Percentiles rank a stretch among this genome's conserved stretches.
Conservation (phyloP, 2,797 vertebrate genomes). For the Chelon auratus region DNA sequence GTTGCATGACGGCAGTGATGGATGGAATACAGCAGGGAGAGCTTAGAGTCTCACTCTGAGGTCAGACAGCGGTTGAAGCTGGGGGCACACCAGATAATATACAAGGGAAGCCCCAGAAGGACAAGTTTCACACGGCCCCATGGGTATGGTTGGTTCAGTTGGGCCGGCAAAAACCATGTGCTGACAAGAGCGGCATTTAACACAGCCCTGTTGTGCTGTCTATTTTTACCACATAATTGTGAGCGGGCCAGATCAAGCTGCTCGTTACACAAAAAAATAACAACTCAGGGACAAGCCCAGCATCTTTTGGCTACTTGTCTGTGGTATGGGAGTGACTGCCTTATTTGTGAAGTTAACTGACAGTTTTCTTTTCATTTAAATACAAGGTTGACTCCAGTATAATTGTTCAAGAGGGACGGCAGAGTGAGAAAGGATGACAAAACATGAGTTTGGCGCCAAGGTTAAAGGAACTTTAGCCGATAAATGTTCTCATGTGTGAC, state of each 20-base stretch:
- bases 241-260: conserved; percentile 80
- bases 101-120: conserved; percentile 76
- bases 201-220: conserved; percentile 71
- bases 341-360: conserved; percentile 85
- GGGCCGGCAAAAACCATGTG: conserved; percentile 77
- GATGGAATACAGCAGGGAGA: conserved; percentile 40
- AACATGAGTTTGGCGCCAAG: conserved; percentile 78
- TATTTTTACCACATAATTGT: conserved; percentile 86
- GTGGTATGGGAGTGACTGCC: conserved; percentile 84
- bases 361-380: conserved; percentile 85
- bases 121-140: conserved; percentile 67
- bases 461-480: conserved; percentile 56
- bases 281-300: conserved; percentile 80
- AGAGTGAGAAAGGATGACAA: conserved; percentile 73
- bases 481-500: conserved; percentile 68
- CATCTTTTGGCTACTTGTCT: conserved; percentile 83
- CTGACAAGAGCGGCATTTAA: conserved; percentile 78
- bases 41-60: conserved; percentile 44
- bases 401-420: conserved; percentile 78
- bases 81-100: conserved; percentile 60
- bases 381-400: conserved; percentile 81
- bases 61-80: conserved; percentile 54
- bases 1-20: conserved; percentile 24
- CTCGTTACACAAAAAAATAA: conserved; percentile 80
- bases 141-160: conserved; percentile 56